Percentiles rank a stretch among this genome's conserved stretches.
phyloP scores from a whole-genome alignment of 2,113 vertebrate genomes.

The Machaerirhynchus nigripectus region DNA sequence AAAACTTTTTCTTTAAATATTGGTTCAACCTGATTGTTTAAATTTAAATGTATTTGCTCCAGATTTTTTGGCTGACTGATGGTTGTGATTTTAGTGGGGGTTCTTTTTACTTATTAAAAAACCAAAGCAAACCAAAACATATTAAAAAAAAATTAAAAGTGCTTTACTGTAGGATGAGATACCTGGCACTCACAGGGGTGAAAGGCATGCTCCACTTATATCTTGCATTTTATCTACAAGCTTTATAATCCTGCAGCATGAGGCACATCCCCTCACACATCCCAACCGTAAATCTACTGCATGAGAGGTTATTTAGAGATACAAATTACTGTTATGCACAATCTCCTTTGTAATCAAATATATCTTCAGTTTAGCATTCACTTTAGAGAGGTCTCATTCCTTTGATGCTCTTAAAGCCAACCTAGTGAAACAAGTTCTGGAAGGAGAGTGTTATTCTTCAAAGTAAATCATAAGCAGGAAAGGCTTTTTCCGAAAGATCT shows the following conservation, averaged over 20 bases:
- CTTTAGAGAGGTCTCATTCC: constrained; percentile 34
- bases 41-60: neutral
- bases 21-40: neutral
- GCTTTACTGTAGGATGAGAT: neutral
- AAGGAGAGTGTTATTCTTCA: neutral
- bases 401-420: constrained; percentile 45
- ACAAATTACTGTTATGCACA: constrained; percentile 49
- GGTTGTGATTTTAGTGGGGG: neutral
- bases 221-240: neutral
- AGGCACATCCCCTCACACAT: neutral
- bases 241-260: constrained; percentile 2
- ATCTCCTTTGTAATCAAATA: constrained; percentile 49
- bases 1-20: neutral
- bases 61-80: neutral
- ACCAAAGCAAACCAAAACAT: neutral
- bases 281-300: constrained; percentile 25
- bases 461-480: constrained; percentile 7
- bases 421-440: constrained; percentile 29
- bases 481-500: neutral
- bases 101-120: neutral
- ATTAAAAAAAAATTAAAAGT: too few species aligned
- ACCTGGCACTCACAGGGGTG: neutral
- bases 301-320: constrained; percentile 50
- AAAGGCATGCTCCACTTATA: neutral
- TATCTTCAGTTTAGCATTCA: constrained; percentile 44